Conservation (phyloP, 2,888 invertebrate genomes). For the Conomelus anceps region DNA sequence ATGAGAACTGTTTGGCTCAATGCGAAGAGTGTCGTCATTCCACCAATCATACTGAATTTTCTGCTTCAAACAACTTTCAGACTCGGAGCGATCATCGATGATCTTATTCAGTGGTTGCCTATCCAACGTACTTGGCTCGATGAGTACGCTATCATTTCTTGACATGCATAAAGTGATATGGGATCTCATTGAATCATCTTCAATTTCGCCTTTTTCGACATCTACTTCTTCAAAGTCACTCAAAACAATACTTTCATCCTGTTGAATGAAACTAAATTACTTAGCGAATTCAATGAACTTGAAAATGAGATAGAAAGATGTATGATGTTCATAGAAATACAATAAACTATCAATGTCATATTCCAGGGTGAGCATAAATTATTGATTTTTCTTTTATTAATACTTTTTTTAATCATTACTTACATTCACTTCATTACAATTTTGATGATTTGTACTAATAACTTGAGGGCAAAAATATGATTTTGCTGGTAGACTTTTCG, state of each 20-base stretch:
- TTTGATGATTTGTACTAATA: too few species aligned
- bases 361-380: neutral
- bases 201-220: neutral
- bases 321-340: neutral
- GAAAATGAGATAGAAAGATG: neutral
- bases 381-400: too few species aligned
- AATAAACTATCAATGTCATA: too few species aligned
- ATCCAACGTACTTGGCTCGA: neutral
- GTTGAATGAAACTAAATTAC: neutral
- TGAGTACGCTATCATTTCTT: neutral
- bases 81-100: neutral
- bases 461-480: too few species aligned
- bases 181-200: neutral
- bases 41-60: conserved; percentile 20
- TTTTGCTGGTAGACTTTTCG: too few species aligned
- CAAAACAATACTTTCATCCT: neutral
- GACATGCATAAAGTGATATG: neutral
- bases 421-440: too few species aligned
- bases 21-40: neutral
- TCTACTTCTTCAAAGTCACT: neutral
- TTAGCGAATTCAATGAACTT: neutral
- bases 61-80: conserved; percentile 8
- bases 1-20: neutral
- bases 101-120: neutral
- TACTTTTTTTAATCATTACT: too few species aligned